phyloP scores from a whole-genome alignment of 2,113 vertebrate genomes.

The Nestor notabilis region DNA sequence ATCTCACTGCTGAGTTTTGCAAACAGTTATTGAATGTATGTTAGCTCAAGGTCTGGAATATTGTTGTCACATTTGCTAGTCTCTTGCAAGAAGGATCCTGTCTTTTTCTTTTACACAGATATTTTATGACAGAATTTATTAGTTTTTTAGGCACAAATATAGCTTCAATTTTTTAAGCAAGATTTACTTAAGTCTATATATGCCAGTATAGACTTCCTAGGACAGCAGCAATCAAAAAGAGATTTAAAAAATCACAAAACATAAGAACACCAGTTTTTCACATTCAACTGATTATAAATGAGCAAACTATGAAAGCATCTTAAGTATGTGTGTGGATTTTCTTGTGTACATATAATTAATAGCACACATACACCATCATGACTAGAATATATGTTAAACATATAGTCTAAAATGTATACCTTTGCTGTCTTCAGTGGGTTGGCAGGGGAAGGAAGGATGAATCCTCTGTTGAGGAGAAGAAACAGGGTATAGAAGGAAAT shows the following conservation, averaged over 20 bases:
- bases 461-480: background rate
- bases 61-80: background rate
- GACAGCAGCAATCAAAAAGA: background rate
- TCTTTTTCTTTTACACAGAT: background rate
- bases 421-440: background rate
- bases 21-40: background rate
- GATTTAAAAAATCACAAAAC: background rate
- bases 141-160: background rate
- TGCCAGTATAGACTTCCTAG: background rate
- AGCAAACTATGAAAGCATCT: background rate
- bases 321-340: background rate
- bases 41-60: background rate
- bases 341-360: background rate
- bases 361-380: background rate
- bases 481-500: background rate
- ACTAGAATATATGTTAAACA: background rate
- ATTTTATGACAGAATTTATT: background rate
- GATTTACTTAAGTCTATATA: too few species aligned
- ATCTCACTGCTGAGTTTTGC: background rate
- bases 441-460: background rate
- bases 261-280: background rate
- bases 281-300: background rate
- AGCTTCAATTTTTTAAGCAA: background rate
- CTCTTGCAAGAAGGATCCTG: background rate
- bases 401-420: background rate